phyloP scores from a whole-genome alignment of 2,113 vertebrate species.

The Diadophis punctatus region DNA sequence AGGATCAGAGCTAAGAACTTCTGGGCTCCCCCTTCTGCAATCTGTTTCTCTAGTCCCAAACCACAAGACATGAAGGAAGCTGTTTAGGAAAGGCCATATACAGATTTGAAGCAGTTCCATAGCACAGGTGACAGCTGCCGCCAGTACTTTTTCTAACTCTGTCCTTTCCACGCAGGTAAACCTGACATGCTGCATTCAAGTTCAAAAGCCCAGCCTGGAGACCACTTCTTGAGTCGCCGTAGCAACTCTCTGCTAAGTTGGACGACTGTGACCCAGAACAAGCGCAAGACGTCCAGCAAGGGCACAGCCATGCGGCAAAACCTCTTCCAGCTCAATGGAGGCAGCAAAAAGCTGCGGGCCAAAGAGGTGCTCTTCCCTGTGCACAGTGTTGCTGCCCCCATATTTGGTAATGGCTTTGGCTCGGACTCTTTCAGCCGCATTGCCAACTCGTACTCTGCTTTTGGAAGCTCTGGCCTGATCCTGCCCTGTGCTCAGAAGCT shows the following conservation, averaged over 20 bases:
- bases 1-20: not conserved
- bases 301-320: slow-evolving; percentile 66
- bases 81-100: not conserved
- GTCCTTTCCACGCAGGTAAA: slow-evolving; percentile 68
- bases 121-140: not conserved
- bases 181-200: slow-evolving; percentile 76
- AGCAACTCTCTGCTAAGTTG: slow-evolving; percentile 76
- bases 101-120: not conserved
- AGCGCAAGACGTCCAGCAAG: slow-evolving; percentile 75
- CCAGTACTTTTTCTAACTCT: slow-evolving; percentile 17
- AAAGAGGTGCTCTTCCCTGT: slow-evolving; percentile 75
- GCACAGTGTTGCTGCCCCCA: slow-evolving; percentile 67
- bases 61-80: not conserved
- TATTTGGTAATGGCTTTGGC: slow-evolving; percentile 91
- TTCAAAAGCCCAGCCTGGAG: slow-evolving; percentile 71
- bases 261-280: slow-evolving; percentile 76
- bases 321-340: slow-evolving; percentile 86
- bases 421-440: slow-evolving; percentile 95
- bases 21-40: not conserved
- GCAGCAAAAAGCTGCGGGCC: slow-evolving; percentile 76
- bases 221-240: slow-evolving; percentile 68
- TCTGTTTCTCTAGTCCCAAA: not conserved
- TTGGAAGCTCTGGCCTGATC: slow-evolving; percentile 70
- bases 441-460: slow-evolving; percentile 88
- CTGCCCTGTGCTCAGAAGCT: slow-evolving; percentile 71